phyloP scores from a whole-genome alignment of 2,888 invertebrate genomes.

The Phytoseiulus persimilis region DNA sequence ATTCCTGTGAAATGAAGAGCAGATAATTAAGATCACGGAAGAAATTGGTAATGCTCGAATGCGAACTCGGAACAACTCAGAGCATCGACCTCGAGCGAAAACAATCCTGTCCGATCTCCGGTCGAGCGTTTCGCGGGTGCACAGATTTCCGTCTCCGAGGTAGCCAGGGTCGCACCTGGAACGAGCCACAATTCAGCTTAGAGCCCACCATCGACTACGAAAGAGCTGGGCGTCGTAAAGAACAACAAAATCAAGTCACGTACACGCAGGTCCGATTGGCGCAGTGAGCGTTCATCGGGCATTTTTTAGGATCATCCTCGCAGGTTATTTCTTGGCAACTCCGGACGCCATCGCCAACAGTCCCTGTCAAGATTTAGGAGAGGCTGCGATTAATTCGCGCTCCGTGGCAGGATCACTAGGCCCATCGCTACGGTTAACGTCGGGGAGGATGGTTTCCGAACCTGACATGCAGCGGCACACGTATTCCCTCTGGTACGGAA shows the following conservation, averaged over 20 bases:
- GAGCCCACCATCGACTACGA: too few species aligned
- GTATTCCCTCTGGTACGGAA: neutral
- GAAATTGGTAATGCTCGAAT: too few species aligned
- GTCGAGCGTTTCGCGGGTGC: neutral
- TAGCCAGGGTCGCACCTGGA: conserved; percentile 18
- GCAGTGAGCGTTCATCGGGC: conserved; percentile 7
- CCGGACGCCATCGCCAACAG: conserved; percentile 14
- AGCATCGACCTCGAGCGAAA: neutral
- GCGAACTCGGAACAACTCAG: too few species aligned
- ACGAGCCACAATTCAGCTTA: neutral
- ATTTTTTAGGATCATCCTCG: neutral
- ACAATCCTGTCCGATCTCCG: neutral
- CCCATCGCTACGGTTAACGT: neutral
- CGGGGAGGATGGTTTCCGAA: neutral
- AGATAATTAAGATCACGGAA: too few species aligned
- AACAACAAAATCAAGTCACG: neutral
- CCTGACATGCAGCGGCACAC: conserved; percentile 22
- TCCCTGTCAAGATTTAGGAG: neutral
- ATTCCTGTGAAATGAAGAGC: neutral
- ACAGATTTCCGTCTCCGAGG: conserved; percentile 18
- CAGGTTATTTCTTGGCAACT: neutral
- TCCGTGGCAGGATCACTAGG: neutral
- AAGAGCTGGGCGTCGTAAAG: too few species aligned
- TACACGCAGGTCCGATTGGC: neutral
- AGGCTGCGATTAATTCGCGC: too few species aligned